Evolutionary conservation across 2,888 invertebrate species (phyloP).

Genomic region (Apeira syringaria): DNA sequence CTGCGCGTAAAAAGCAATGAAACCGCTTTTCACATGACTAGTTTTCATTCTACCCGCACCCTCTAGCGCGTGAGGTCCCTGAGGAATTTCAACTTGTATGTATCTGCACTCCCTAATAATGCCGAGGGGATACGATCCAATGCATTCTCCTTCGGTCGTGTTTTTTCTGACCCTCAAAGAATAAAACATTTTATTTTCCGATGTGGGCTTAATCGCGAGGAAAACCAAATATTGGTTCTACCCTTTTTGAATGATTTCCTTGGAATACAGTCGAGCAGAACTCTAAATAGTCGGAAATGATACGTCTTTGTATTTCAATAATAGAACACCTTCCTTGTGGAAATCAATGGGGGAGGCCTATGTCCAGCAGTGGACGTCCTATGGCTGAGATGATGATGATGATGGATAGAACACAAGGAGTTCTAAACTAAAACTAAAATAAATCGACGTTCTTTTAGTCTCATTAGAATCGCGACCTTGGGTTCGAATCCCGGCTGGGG

Average conservation of each 20-base stretch:
- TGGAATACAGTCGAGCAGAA: too few species aligned
- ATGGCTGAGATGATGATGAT: too few species aligned
- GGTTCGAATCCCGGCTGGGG: too few species aligned
- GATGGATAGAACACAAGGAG: too few species aligned
- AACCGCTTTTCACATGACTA: slow-evolving; percentile 79
- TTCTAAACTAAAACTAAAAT: too few species aligned
- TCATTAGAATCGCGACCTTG: too few species aligned
- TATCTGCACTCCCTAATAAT: slow-evolving; percentile 74
- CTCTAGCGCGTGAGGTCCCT: slow-evolving; percentile 54
- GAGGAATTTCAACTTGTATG: slow-evolving; percentile 69
- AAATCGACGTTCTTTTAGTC: too few species aligned
- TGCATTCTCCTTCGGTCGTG: slow-evolving; percentile 47
- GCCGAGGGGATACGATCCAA: slow-evolving; percentile 55
- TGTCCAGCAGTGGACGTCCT: too few species aligned
- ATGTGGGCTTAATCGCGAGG: slow-evolving; percentile 18
- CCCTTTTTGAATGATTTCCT: slow-evolving; percentile 16
- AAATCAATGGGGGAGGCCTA: too few species aligned
- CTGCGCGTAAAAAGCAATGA: slow-evolving; percentile 79
- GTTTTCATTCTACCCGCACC: slow-evolving; percentile 73
- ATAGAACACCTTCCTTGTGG: too few species aligned
- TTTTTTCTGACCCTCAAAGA: slow-evolving; percentile 27
- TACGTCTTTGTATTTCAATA: too few species aligned
- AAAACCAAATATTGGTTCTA: slow-evolving; percentile 22
- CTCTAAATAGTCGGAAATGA: too few species aligned
- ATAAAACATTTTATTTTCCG: slow-evolving; percentile 24